Evolutionary conservation across 2,888 invertebrate genomes (phyloP).

Genomic region (Eupithecia subumbrata): DNA sequence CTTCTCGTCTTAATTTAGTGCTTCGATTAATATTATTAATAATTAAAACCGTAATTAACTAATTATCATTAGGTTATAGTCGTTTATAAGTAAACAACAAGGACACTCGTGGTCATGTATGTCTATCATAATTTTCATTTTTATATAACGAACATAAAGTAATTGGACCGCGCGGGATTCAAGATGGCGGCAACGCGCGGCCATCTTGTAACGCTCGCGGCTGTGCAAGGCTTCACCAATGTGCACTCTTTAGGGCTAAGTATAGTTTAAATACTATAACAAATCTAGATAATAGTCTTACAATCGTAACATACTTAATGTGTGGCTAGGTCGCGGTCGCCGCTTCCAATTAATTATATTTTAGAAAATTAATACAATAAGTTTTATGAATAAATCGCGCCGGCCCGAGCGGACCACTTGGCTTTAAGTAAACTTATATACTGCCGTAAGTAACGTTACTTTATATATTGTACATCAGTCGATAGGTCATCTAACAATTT

Average conservation of each 20-base stretch:
- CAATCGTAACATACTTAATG: constrained; percentile 78
- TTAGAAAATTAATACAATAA: constrained; percentile 81
- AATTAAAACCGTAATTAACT: constrained; percentile 85
- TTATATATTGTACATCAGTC: constrained; percentile 84
- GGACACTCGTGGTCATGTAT: constrained; percentile 77
- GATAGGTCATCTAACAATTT: constrained; percentile 82
- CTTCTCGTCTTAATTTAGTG: constrained; percentile 81
- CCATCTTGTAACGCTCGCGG: constrained; percentile 43
- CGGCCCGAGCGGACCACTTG: constrained; percentile 52
- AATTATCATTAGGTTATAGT: constrained; percentile 83
- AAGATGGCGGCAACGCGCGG: constrained; percentile 38
- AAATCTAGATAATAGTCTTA: constrained; percentile 83
- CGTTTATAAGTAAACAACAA: constrained; percentile 75
- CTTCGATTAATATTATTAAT: constrained; percentile 79
- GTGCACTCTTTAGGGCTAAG: constrained; percentile 68
- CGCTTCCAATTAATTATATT: constrained; percentile 80
- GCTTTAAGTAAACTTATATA: constrained; percentile 80
- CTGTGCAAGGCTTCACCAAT: constrained; percentile 49
- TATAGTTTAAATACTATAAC: constrained; percentile 78
- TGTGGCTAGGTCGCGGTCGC: constrained; percentile 74
- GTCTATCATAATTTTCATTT: constrained; percentile 84
- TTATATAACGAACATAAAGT: constrained; percentile 81
- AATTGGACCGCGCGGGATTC: constrained; percentile 51
- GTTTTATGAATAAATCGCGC: constrained; percentile 70
- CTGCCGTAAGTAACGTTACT: constrained; percentile 81